Evolutionary conservation across 1,140 invertebrate species (phyloP).

Genomic region (Drosophila albomicans): DNA sequence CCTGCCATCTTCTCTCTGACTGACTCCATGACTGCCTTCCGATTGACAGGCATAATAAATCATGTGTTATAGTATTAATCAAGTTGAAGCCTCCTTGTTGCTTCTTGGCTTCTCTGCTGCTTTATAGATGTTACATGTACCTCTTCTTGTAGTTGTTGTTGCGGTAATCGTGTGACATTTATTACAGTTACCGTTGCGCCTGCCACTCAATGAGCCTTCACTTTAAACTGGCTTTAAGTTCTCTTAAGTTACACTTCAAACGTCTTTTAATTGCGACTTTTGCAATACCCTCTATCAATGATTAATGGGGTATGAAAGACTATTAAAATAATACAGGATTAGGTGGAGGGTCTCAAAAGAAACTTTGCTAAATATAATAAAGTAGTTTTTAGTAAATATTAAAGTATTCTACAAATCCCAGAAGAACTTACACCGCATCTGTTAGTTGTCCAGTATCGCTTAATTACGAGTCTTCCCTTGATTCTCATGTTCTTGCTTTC

Average conservation of each 20-base stretch:
- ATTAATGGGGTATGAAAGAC: no score
- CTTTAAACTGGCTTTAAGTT: conserved; percentile 59
- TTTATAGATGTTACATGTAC: conserved; percentile 29
- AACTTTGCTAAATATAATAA: no score
- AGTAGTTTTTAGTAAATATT: background rate
- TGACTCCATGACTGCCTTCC: conserved; percentile 38
- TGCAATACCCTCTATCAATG: background rate
- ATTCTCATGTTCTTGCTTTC: conserved; percentile 23
- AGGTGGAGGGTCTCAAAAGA: background rate
- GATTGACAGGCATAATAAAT: conserved; percentile 82
- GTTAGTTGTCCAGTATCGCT: background rate
- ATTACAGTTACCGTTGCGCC: conserved; percentile 62
- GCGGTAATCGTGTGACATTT: conserved; percentile 78
- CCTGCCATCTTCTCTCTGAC: conserved; percentile 27
- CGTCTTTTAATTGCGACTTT: conserved; percentile 64
- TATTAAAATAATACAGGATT: no score
- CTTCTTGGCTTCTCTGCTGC: conserved; percentile 29
- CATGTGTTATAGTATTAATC: conserved; percentile 83
- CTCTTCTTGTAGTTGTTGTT: conserved; percentile 50
- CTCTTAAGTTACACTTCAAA: conserved; percentile 23
- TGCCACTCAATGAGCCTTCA: conserved; percentile 25
- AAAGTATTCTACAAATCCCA: background rate
- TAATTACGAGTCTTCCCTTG: background rate
- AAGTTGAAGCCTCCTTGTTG: conserved; percentile 61
- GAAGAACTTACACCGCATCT: background rate